Base-by-base conservation (phyloP, 2,888 invertebrate genomes). In the Mesochorus sp. region DNA sequence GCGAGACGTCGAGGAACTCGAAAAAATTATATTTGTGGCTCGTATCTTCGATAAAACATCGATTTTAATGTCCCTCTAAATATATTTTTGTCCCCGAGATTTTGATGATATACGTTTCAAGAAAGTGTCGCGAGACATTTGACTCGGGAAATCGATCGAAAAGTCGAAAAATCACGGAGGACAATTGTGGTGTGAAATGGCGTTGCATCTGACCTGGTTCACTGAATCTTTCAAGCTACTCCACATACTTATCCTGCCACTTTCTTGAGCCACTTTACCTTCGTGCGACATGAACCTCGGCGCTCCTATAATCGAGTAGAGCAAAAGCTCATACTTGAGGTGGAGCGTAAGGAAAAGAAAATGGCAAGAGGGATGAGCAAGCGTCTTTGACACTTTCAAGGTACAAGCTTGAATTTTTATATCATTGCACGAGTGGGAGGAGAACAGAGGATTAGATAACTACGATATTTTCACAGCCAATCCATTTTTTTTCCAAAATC, bases 351-450 rank as follows among this genome's bases (percentile, higher is more conserved):
- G n/a, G n/a, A n/a, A n/a, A n/a, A n/a, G n/a, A n/a, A n/a, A n/a
- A n/a, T n/a, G n/a, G 19, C 8, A 8, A 5, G 21, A 49, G n/a
- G 34, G 10, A 34, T 3, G n/a, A 21, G 49, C n/a, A 12, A 34
- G 8, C 3, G 21, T 3, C 59, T 72, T 72, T 55, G 66, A 66
- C 47, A 66, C 76, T 64, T 49, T 44, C 24, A 31, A 28, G 59
- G 42, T 53, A n/a, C 10, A 31, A 21, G 37, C 37, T 67, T 47
- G 59, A 67, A 47, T 76, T 72, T 61, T n/a, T n/a, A 67, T 71
- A 66, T 47, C 71, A 31, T n/a, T n/a, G 39, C 21, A 24, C 21
- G 24, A 47, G 19, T 17, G 8, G 19, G 49, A 17, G 6, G 2
- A 37, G 51, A 12, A 12, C 51, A n/a, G 2, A 17, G 42, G 14